Conservation (phyloP, 2,888 invertebrate species). For the Microctonus hyperodae region DNA sequence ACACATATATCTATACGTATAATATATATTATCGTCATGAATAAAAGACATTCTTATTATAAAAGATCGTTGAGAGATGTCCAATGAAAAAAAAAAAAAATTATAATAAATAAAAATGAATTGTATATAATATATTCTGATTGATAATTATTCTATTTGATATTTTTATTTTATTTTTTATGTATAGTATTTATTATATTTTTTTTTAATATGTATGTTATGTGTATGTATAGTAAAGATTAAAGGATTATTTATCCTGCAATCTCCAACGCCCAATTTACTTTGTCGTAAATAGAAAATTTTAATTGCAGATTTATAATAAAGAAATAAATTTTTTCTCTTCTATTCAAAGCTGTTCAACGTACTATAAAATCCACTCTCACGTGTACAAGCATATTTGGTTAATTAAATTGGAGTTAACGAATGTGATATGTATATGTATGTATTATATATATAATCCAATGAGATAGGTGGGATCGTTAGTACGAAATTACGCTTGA, state of each 20-base stretch:
- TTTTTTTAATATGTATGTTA: neutral
- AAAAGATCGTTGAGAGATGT: neutral
- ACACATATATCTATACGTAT: neutral
- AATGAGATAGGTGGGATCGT: neutral
- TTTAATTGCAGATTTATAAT: neutral
- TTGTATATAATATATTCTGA: neutral
- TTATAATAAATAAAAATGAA: neutral
- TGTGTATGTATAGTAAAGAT: too few relatives aligned
- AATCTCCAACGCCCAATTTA: neutral
- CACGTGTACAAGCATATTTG: neutral
- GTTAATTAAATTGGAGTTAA: slow-evolving; percentile 20
- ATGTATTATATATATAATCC: neutral
- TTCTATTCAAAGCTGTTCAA: neutral
- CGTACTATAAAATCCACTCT: neutral
- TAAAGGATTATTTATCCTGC: neutral
- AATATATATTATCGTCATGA: neutral
- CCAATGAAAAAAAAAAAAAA: neutral
- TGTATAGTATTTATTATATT: neutral
- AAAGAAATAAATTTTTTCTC: too few relatives aligned
- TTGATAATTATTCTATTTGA: neutral
- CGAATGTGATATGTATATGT: neutral
- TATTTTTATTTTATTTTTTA: neutral
- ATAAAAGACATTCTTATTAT: neutral
- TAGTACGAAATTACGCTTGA: slow-evolving; percentile 19
- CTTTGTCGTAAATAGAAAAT: neutral